These are phyloP conservation scores for Platycheirus albimanus DNA, from an alignment of 2,888 invertebrate species.

Conservation along the genomic window DNA sequence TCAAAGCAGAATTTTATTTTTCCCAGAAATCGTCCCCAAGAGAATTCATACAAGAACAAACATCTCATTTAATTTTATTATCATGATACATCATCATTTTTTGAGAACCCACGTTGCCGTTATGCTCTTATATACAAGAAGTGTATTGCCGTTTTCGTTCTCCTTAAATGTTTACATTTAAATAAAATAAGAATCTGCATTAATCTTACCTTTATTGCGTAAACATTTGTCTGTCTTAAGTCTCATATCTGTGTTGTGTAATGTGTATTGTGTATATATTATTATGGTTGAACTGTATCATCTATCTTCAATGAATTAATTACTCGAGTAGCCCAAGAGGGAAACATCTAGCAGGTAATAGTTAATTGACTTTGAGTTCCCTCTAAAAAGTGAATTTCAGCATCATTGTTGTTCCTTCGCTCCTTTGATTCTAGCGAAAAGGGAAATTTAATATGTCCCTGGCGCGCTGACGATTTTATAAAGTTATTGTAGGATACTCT, in stretches of 20 bases:
- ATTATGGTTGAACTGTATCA: neutral
- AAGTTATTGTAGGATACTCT: neutral
- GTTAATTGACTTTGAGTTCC: neutral
- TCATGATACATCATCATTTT: too few relatives aligned
- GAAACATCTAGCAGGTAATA: too few relatives aligned
- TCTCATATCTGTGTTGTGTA: too few relatives aligned
- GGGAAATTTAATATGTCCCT: neutral
- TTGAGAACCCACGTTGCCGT: too few relatives aligned
- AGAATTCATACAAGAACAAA: too few relatives aligned
- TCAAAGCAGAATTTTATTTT: too few relatives aligned
- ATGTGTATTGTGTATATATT: too few relatives aligned
- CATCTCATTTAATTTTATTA: too few relatives aligned
- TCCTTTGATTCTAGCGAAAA: neutral
- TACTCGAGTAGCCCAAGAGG: neutral
- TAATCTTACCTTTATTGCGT: neutral
- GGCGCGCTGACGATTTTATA: neutral
- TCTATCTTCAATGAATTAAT: neutral
- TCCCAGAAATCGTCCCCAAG: too few relatives aligned
- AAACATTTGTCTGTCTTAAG: neutral
- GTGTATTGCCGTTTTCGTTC: too few relatives aligned
- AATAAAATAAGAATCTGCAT: neutral
- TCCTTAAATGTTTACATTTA: neutral
- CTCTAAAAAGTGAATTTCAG: too few relatives aligned
- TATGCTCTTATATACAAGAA: too few relatives aligned
- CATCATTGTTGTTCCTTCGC: neutral